These are phyloP conservation scores for Anoplophora glabripennis DNA, from an alignment of 1,140 invertebrate species.

Conservation along the genomic window DNA sequence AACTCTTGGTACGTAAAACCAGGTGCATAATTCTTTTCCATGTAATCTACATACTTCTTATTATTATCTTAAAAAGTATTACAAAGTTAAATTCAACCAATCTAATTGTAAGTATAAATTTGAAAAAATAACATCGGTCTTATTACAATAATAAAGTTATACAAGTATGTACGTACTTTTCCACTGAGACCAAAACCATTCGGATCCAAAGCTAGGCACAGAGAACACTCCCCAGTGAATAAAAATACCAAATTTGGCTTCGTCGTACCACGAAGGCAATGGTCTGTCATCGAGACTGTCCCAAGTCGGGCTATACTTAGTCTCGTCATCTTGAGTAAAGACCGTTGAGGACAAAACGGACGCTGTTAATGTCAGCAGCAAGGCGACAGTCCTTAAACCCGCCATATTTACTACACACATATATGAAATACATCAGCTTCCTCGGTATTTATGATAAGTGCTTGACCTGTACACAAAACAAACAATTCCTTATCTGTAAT, in stretches of 20 bases:
- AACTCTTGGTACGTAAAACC: constrained; percentile 85
- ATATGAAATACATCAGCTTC: no score
- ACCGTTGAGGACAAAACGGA: no score
- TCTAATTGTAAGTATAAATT: neutral
- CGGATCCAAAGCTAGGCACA: constrained; percentile 78
- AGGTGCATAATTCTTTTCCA: constrained; percentile 75
- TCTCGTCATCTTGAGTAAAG: no score
- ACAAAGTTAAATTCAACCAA: neutral
- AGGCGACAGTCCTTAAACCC: no score
- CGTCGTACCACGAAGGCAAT: constrained; percentile 84
- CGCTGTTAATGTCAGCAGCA: no score
- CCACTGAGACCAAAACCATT: constrained; percentile 88
- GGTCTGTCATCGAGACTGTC: constrained; percentile 78
- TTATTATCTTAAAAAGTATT: constrained; percentile 7
- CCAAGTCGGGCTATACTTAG: constrained; percentile 69
- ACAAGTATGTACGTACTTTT: constrained; percentile 54
- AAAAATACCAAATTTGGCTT: constrained; percentile 89
- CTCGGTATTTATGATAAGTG: no score
- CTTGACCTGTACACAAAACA: no score
- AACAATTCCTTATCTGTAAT: no score
- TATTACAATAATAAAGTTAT: neutral
- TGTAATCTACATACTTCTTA: constrained; percentile 55
- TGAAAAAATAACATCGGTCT: neutral
- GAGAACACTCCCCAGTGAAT: constrained; percentile 92
- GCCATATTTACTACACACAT: no score